Percentiles rank a stretch among this genome's conserved stretches.
Evolutionary conservation across 2,888 invertebrate species (phyloP).

Genomic region (Eupithecia tripunctaria): DNA sequence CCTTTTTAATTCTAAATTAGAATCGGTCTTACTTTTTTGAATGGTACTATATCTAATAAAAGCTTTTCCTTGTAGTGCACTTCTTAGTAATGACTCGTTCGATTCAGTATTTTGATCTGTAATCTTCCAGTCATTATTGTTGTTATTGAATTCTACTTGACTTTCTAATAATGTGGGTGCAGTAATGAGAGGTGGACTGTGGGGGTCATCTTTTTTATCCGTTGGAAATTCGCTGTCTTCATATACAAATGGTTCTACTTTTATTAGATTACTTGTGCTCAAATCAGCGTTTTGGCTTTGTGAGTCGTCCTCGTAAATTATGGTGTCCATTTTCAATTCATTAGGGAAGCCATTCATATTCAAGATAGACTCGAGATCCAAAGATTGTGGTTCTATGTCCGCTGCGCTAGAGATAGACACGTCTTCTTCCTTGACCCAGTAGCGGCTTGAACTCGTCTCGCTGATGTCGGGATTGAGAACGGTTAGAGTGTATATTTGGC

Average conservation of each 20-base stretch:
- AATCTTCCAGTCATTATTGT: constrained; percentile 93
- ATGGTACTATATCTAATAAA: constrained; percentile 83
- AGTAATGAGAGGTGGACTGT: constrained; percentile 72
- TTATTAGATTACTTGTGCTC: constrained; percentile 85
- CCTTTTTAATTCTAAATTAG: constrained; percentile 71
- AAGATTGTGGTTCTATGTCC: constrained; percentile 84
- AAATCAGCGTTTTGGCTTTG: constrained; percentile 90
- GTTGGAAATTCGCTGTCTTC: constrained; percentile 73
- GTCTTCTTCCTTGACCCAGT: constrained; percentile 87
- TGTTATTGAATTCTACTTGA: constrained; percentile 86
- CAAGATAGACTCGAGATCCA: constrained; percentile 92
- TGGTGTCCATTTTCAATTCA: constrained; percentile 88
- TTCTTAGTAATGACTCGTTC: constrained; percentile 91
- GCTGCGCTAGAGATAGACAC: constrained; percentile 85
- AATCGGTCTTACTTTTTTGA: constrained; percentile 80
- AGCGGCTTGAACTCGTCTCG: constrained; percentile 86
- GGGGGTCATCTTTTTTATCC: constrained; percentile 77
- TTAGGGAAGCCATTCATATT: constrained; percentile 87
- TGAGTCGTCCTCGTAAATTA: constrained; percentile 91
- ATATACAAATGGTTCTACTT: constrained; percentile 75
- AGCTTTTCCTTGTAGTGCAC: constrained; percentile 93
- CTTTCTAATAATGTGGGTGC: constrained; percentile 82
- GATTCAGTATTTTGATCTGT: constrained; percentile 88
- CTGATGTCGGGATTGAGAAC: constrained; percentile 92
- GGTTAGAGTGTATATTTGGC: constrained; percentile 93